phyloP scores from a whole-genome alignment of 1,140 invertebrate genomes.

The Goniozus legneri region DNA sequence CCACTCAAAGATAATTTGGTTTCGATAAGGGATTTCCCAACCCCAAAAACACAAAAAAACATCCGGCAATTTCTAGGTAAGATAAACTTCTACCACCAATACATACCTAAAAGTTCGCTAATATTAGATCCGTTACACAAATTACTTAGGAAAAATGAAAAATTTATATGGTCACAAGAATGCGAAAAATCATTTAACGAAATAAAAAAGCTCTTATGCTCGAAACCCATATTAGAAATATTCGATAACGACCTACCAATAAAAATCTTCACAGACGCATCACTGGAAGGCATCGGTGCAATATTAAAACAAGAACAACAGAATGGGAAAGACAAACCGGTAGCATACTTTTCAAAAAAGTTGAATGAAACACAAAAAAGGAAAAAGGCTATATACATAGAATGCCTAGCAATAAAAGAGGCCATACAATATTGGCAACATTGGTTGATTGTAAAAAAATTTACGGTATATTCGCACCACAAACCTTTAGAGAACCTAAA shows the following conservation, averaged over 20 bases:
- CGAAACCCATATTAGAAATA: slow-evolving; percentile 11
- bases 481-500: slow-evolving; percentile 20
- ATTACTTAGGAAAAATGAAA: slow-evolving; percentile 21
- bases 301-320: slow-evolving; percentile 5
- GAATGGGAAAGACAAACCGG: slow-evolving; percentile 7
- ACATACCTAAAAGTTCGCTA: slow-evolving; percentile 19
- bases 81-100: slow-evolving; percentile 26
- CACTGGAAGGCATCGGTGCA: slow-evolving; percentile 5
- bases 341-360: slow-evolving; percentile 31
- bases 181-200: slow-evolving; percentile 6
- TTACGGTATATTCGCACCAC: slow-evolving; percentile 14
- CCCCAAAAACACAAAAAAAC: slow-evolving; percentile 15
- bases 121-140: slow-evolving; percentile 22
- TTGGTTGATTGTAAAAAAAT: slow-evolving; percentile 15
- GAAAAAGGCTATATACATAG: slow-evolving; percentile 8
- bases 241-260: slow-evolving; percentile 10
- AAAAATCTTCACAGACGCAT: slow-evolving; percentile 11
- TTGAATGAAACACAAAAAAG: slow-evolving; percentile 32
- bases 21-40: slow-evolving; percentile 17
- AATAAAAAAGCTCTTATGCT: slow-evolving; percentile 10
- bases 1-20: slow-evolving; percentile 28
- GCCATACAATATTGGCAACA: slow-evolving; percentile 22
- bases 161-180: slow-evolving; percentile 15
- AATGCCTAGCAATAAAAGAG: slow-evolving; percentile 22
- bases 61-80: slow-evolving; percentile 15